A percentile compares a stretch with the other conserved stretches of the same genome.
These are phyloP conservation scores for Acanthurus tractus DNA, from an alignment of 2,797 vertebrate species.

Conservation along the genomic window DNA sequence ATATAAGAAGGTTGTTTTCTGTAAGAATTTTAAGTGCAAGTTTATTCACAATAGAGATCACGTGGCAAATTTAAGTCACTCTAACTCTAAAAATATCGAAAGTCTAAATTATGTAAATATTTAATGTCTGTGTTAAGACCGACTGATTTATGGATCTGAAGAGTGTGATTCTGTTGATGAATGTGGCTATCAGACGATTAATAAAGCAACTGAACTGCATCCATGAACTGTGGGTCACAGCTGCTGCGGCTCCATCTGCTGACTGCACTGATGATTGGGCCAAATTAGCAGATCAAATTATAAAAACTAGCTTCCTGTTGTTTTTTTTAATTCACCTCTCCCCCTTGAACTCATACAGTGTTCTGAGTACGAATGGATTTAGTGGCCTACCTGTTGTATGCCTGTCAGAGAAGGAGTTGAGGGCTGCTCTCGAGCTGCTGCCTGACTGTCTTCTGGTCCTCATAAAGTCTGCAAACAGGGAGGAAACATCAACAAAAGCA, in stretches of 20 bases:
- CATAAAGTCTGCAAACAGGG: constrained; percentile 72
- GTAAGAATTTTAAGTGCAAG: too few relatives aligned
- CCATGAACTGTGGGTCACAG: neutral
- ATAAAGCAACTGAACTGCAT: neutral
- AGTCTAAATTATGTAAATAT: too few relatives aligned
- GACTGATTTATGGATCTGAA: neutral
- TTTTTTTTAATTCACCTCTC: neutral
- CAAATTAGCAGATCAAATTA: neutral
- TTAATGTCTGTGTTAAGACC: neutral
- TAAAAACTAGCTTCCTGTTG: neutral
- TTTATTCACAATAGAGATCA: neutral
- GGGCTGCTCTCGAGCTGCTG: constrained; percentile 69
- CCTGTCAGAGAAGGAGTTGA: constrained; percentile 74
- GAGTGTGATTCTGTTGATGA: neutral
- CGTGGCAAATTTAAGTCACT: neutral
- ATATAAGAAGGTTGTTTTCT: neutral
- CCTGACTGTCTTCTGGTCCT: constrained; percentile 74
- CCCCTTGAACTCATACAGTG: neutral
- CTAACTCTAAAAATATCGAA: neutral
- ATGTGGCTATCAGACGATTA: neutral
- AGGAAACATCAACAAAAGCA: constrained; percentile 20
- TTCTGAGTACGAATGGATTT: neutral
- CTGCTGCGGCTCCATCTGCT: neutral
- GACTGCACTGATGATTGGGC: neutral
- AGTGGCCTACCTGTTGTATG: constrained; percentile 81